These are phyloP conservation scores for Eurosta solidaginis DNA, from an alignment of 1,140 invertebrate species.

Conservation along the genomic window DNA sequence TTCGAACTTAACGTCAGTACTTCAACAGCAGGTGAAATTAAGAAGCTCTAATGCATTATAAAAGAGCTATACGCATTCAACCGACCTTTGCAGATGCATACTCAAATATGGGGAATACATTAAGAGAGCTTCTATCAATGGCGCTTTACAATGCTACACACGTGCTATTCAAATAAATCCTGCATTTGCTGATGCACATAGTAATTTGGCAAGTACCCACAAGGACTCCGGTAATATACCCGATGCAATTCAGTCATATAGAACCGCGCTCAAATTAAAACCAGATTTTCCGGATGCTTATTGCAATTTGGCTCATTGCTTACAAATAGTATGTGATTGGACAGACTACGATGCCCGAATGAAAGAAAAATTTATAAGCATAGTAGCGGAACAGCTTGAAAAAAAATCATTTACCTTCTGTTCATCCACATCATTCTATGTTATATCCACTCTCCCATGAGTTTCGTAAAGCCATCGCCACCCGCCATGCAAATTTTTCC, in stretches of 20 bases:
- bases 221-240: constrained; percentile 99
- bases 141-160: constrained; percentile 95
- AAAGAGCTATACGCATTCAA: constrained; percentile 95
- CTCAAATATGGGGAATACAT: constrained; percentile 98
- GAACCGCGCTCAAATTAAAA: constrained; percentile 94
- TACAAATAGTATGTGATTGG: constrained; percentile 99
- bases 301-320: constrained; percentile 97
- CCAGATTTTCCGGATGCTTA: constrained; percentile 99
- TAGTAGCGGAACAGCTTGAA: constrained; percentile 94
- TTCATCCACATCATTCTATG: constrained; percentile 99
- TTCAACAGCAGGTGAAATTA: constrained; percentile 97
- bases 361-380: constrained; percentile 92
- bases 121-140: constrained; percentile 97
- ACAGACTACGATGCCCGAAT: constrained; percentile 94
- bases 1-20: constrained; percentile 95
- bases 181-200: constrained; percentile 97
- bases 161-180: constrained; percentile 98
- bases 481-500: constrained; percentile 94
- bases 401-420: constrained; percentile 94
- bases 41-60: constrained; percentile 98
- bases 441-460: constrained; percentile 96
- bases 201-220: constrained; percentile 97
- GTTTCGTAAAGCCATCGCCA: constrained; percentile 93
- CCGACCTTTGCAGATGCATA: constrained; percentile 96
- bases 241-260: constrained; percentile 95